Evolutionary conservation across 1,140 invertebrate species (phyloP), one percentile per base, ranked within the genome.

Genomic region (Varroa destructor): DNA sequence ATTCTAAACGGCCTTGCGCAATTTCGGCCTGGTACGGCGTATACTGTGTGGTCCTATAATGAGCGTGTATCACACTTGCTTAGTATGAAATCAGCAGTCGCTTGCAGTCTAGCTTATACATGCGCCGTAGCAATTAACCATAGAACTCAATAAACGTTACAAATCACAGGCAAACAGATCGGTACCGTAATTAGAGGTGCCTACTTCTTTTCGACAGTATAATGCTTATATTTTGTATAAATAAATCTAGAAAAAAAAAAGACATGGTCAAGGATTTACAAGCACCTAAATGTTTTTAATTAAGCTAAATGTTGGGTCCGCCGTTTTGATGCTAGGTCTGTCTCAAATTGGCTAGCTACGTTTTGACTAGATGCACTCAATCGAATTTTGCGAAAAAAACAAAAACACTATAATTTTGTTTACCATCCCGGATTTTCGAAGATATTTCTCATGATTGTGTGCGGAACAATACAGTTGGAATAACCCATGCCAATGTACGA

Each of bases 391-490:
- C 3, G 25, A 70, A 12, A 64, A 67, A 25, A 40, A 14, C 37
- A 25, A 6, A n/a, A 1, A 46, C 0, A 1, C 36, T 25, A 43
- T 10, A 71, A 72, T 43, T n/a, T 51, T 40, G 76, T 77, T 82
- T 84, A 93, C 96, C 95, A 98, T 82, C 95, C 96, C 71, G 96
- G 95, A 84, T 99, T 99, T 84, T 99, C 95, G 77, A 99, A 94
- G 75, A 99, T 89, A 78, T 99, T 99, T 74, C 96, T 84, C 82
- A 92, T 85, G 72, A 99, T 99, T 0, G 92, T 89, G 75, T 93
- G 88, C 0, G 97, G 97, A 8, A 93, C 89, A 77, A 89, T 89
- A 77, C 93, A 97, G 79, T 96, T 97, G 80, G 98, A 88, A 80
- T 97, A 99, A 0, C 97, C 97, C 89, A 98, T 95, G 0, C 97